phyloP scores from a whole-genome alignment of 2,113 vertebrate species.

The Reinhardtius hippoglossoides region DNA sequence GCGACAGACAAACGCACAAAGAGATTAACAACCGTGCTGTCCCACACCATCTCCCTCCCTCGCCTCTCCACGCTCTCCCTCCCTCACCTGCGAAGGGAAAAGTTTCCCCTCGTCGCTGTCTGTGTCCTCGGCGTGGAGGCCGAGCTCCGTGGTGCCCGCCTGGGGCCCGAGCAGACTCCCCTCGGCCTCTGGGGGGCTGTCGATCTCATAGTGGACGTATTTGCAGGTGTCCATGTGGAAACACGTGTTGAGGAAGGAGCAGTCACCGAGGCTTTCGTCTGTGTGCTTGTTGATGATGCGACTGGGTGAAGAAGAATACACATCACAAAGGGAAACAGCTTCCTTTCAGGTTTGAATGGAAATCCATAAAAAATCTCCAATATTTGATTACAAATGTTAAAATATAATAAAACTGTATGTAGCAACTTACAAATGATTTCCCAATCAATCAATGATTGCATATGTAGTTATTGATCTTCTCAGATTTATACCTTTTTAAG shows the following conservation, averaged over 20 bases:
- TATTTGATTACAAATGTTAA: too few species aligned
- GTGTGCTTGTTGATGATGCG: conserved; percentile 96
- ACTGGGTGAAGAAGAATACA: conserved; percentile 61
- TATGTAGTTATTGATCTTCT: too few species aligned
- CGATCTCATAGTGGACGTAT: conserved; percentile 95
- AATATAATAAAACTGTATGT: too few species aligned
- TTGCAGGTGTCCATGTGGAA: conserved; percentile 98
- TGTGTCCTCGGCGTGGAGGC: conserved; percentile 81
- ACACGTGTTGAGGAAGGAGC: conserved; percentile 95
- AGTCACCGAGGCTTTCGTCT: conserved; percentile 93
- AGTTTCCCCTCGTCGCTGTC: conserved; percentile 90
- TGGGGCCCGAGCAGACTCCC: conserved; percentile 78
- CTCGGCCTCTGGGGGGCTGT: conserved; percentile 86
- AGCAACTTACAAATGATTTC: too few species aligned
- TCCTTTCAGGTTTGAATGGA: too few species aligned
- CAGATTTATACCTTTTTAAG: too few species aligned
- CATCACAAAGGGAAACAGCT: too few species aligned
- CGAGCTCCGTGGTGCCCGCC: conserved; percentile 81
- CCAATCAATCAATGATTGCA: too few species aligned
- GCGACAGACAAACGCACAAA: neutral
- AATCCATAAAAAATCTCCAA: too few species aligned
- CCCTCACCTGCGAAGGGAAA: conserved; percentile 89
- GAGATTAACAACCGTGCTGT: neutral
- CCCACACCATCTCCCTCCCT: neutral
- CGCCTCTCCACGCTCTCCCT: too few species aligned